phyloP scores from a whole-genome alignment of 2,888 invertebrate species.

The Phyto melanocephala region DNA sequence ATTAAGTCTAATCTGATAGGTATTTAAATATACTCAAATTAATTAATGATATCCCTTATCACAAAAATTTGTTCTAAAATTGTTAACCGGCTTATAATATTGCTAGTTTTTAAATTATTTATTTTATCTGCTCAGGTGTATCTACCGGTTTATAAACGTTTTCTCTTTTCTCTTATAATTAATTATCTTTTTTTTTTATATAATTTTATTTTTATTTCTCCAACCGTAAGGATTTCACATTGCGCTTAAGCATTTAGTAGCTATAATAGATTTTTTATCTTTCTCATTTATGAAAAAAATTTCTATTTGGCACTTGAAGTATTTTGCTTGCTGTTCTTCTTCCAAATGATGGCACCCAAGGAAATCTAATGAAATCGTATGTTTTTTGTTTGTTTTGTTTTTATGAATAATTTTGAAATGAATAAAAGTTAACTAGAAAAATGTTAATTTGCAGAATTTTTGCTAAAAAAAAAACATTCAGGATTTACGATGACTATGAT shows the following conservation, averaged over 20 bases:
- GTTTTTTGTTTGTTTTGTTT: no score
- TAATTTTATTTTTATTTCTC: neutral
- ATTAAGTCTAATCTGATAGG: no score
- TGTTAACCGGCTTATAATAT: no score
- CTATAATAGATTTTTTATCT: neutral
- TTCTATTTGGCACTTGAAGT: neutral
- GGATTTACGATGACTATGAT: neutral
- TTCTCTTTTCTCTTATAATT: neutral
- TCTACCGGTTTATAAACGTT: no score
- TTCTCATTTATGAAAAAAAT: neutral
- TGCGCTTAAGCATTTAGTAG: neutral
- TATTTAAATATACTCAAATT: no score
- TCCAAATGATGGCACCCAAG: neutral
- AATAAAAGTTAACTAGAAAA: neutral
- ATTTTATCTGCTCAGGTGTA: no score
- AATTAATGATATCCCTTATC: no score
- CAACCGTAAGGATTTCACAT: neutral
- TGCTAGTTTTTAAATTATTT: no score
- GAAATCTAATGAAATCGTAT: conserved; percentile 2
- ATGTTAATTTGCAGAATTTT: neutral
- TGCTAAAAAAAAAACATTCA: neutral
- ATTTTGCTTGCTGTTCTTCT: neutral
- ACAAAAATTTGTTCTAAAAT: no score
- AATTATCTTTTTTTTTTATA: neutral
- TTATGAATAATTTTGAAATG: neutral